Evolutionary conservation across 2,797 vertebrate genomes (phyloP), one percentile per base, ranked within the genome.

Genomic region (Synanceia verrucosa): DNA sequence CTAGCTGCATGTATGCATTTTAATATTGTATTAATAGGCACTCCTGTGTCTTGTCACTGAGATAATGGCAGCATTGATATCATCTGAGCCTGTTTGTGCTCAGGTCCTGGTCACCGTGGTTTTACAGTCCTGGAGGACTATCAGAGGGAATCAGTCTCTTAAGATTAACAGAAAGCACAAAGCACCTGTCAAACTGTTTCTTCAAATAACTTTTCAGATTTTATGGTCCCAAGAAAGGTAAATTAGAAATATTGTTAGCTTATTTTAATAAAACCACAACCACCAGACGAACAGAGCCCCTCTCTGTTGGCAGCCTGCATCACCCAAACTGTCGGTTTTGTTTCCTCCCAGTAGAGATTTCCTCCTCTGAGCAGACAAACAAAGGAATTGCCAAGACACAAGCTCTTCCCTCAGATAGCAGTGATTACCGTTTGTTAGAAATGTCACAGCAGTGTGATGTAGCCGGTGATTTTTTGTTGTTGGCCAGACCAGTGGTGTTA

Each of bases 371-470:
- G 62, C 21, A 44, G n/a, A 56, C 48, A 9, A 81, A 46, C 16
- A 28, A 24, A 70, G 64, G 6, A 68, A 37, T 26, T 71, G 44
- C 70, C 65, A 70, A 57, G 55, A 51, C 52, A 66, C 24, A 0
- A 57, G 47, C 29, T 2, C 61, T 23, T 59, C n/a, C 14, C 33
- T 59, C 48, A 29, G 53, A 48, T 10, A 36, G 3, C 66, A 65
- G 63, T 0, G 1, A 29, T 66, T 28, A 9, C 12, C 21, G 41
- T 47, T 65, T 53, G 28, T 50, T 37, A 57, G 57, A 48, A 37
- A 43, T 10, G 24, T 64, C 29, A 36, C n/a, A 12, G 10, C 28
- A 28, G 2, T 34, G 47, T 24, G 24, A 33, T 56, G 29, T 2
- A 3, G 19, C 6, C 6, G 28, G 28, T 55, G 50, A 56, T 48